Percentiles rank a stretch among this genome's conserved stretches.
phyloP scores from a whole-genome alignment of 2,113 vertebrate species.

The Podarcis raffonei region DNA sequence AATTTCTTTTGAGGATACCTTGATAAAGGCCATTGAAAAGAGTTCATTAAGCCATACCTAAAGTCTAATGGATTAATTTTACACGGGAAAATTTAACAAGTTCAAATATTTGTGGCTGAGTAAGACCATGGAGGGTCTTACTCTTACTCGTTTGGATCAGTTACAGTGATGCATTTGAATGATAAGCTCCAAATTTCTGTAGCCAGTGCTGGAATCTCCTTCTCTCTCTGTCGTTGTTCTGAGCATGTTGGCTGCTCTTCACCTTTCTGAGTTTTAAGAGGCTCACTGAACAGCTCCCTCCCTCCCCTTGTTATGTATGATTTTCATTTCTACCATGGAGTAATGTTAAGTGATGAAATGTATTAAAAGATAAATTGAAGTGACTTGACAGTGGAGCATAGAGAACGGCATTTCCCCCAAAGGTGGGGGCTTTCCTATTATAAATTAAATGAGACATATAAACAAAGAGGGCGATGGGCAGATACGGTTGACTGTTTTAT shows the following conservation, averaged over 20 bases:
- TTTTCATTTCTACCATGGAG: conserved; percentile 23
- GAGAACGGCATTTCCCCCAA: neutral
- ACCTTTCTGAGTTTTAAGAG: neutral
- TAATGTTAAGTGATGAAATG: conserved; percentile 17
- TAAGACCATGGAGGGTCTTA: neutral
- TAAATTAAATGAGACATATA: conserved; percentile 42
- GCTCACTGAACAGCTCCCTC: no score
- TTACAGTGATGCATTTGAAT: conserved; percentile 39
- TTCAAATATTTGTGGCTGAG: conserved; percentile 49
- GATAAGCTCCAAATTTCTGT: conserved; percentile 43
- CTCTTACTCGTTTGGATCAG: conserved; percentile 19
- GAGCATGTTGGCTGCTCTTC: neutral
- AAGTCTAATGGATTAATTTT: conserved; percentile 64
- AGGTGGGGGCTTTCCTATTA: conserved; percentile 24
- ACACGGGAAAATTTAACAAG: conserved; percentile 44
- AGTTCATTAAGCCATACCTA: conserved; percentile 61
- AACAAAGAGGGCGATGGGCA: conserved; percentile 32
- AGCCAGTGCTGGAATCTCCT: neutral
- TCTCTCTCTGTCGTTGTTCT: conserved; percentile 17
- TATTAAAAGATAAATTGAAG: conserved; percentile 30
- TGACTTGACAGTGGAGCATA: conserved; percentile 36
- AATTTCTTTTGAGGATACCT: conserved; percentile 48
- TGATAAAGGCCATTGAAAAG: conserved; percentile 61
- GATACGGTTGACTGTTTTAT: neutral
- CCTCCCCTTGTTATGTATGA: conserved; percentile 2